A percentile compares a stretch with the other conserved stretches of the same genome.
Evolutionary conservation across 2,113 vertebrate genomes (phyloP).

Genomic region (Phalacrocorax brasilianus): DNA sequence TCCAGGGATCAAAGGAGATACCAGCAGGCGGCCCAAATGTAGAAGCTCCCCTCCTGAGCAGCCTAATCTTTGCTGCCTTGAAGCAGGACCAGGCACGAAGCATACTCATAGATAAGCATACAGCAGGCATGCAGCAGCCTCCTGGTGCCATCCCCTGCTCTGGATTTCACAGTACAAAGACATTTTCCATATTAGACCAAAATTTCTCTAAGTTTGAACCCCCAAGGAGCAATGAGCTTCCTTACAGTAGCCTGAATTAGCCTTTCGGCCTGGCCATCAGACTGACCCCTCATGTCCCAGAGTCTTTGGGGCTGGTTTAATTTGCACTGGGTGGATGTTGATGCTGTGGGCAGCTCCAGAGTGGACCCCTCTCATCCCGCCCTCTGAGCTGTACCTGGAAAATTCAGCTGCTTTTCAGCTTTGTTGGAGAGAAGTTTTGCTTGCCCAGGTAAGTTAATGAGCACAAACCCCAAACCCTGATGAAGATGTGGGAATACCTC

Average conservation of each 20-base stretch:
- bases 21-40: conserved; percentile 13
- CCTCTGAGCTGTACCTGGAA: background rate
- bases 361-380: no score
- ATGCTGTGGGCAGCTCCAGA: background rate
- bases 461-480: background rate
- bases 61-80: conserved; percentile 48
- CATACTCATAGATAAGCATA: conserved; percentile 21
- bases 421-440: background rate
- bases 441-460: background rate
- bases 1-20: conserved; percentile 51
- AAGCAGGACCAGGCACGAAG: background rate
- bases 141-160: conserved; percentile 8
- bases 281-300: background rate
- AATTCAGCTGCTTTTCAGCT: background rate
- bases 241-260: background rate
- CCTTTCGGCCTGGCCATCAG: background rate
- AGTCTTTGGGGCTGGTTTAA: background rate
- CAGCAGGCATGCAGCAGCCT: conserved; percentile 8
- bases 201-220: background rate
- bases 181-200: conserved; percentile 28
- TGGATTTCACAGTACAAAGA: background rate
- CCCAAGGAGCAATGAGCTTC: background rate
- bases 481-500: background rate
- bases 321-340: background rate
- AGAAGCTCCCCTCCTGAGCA: conserved; percentile 27